phyloP scores from a whole-genome alignment of 2,797 vertebrate genomes.

The Poecilia wingei region DNA sequence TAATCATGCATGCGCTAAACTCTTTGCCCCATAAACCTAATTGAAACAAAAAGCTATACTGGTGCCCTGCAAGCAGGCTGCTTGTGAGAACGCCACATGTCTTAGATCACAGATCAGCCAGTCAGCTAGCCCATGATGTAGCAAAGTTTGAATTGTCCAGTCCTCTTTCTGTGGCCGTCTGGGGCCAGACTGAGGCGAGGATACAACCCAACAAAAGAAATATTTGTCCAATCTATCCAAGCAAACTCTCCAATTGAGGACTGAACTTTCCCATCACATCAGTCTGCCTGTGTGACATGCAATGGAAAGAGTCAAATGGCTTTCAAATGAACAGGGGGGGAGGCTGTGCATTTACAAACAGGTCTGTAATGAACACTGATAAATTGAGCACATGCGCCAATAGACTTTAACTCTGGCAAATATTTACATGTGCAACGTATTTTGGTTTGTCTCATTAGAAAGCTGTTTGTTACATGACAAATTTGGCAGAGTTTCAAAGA shows the following conservation, averaged over 20 bases:
- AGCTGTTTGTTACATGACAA: neutral
- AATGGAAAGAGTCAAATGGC: constrained; percentile 55
- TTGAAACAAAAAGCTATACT: constrained; percentile 17
- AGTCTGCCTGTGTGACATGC: constrained; percentile 62
- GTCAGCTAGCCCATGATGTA: constrained; percentile 64
- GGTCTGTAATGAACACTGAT: constrained; percentile 33
- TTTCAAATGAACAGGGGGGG: constrained; percentile 60
- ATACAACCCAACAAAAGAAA: constrained; percentile 81
- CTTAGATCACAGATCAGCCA: constrained; percentile 56
- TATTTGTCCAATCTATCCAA: constrained; percentile 85
- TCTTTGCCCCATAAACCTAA: neutral
- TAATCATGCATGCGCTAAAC: neutral
- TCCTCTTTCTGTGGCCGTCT: constrained; percentile 71
- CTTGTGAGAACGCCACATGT: constrained; percentile 68
- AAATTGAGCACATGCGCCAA: constrained; percentile 57
- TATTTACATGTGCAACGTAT: neutral
- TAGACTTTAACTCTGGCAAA: constrained; percentile 23
- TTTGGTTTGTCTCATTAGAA: neutral
- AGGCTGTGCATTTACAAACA: constrained; percentile 31
- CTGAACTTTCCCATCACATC: constrained; percentile 81
- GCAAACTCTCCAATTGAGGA: constrained; percentile 76
- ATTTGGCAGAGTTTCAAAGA: constrained; percentile 50
- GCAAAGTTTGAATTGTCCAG: constrained; percentile 59
- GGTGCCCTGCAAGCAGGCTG: constrained; percentile 74
- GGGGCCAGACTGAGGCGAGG: constrained; percentile 70